Conservation (phyloP, 2,113 vertebrate genomes). For the Gorilla gorilla region DNA sequence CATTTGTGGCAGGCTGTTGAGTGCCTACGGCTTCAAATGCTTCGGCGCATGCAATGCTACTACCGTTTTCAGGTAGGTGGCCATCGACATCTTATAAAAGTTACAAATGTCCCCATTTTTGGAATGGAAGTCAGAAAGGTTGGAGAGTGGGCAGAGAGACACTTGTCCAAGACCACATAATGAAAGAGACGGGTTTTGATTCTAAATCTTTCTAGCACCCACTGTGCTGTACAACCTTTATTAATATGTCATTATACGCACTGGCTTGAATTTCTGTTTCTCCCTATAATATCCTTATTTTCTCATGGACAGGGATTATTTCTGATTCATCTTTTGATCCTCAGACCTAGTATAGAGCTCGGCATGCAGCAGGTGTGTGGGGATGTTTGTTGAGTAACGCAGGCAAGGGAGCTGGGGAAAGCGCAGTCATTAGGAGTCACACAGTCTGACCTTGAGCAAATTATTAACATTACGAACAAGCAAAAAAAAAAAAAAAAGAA, state of each 20-base stretch:
- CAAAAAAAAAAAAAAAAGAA: not conserved
- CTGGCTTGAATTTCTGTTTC: not conserved
- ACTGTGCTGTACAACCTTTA: accelerated
- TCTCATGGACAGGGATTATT: not conserved
- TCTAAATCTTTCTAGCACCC: not conserved
- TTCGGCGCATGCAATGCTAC: not conserved
- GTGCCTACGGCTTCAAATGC: not conserved
- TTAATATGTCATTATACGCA: accelerated
- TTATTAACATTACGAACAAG: not conserved
- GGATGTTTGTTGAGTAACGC: not conserved
- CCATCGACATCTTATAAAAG: not conserved
- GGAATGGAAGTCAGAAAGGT: not conserved
- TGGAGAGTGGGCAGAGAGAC: not conserved
- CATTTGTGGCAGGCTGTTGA: not conserved
- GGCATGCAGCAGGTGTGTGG: not conserved
- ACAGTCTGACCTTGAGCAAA: not conserved
- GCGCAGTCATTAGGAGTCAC: not conserved
- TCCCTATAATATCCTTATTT: not conserved
- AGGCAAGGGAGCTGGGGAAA: not conserved
- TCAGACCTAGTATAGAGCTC: not conserved
- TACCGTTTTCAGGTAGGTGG: not conserved
- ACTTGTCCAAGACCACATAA: not conserved
- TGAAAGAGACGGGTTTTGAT: not conserved
- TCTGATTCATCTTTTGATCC: not conserved
- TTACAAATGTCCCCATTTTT: not conserved